Evolutionary conservation across 2,113 vertebrate genomes (phyloP), one percentile per base, ranked within the genome.

Genomic region (Pithys albifrons): DNA sequence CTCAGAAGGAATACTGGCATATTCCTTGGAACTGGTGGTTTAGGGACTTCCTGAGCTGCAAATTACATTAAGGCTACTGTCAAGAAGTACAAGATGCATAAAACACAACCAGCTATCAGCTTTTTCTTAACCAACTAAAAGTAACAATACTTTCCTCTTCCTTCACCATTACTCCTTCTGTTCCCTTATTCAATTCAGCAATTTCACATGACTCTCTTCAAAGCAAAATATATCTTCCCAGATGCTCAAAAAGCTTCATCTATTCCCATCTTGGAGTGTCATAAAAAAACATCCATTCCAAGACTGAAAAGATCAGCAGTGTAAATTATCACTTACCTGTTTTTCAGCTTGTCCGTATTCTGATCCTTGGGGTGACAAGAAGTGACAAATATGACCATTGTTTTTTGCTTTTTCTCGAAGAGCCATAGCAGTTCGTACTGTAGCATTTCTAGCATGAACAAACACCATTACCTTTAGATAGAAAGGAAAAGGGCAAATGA

Each of bases 371-470:
- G 98, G 97, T 41, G 99, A 97, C 43, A 98, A 98, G 95, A 99
- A 99, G 97, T 98, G 98, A 59, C 95, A 98, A 29, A 97, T 98
- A 45, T 99, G 99, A 43, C 99, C 99, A 43, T 83, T 98, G 93
- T 99, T 99, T 97, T 99, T 99, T 7, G 99, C 99, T 98, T 98
- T 99, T 97, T 99, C 99, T 72, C 99, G 99, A 87, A 99, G 98
- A 91, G 96, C 98, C 99, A 99, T 99, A 66, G 98, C 99, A n/a
- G 99, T 99, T 92, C 98, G 98, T 78, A 99, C 99, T 5, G 99
- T 99, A 79, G 99, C 98, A 81, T 99, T 99, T 87, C 99, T 98
- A 85, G 99, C 99, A 80, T 99, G 99, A 75, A 99, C 99, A 92
- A 99, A 99, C 80, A 99, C 99, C 99, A 99, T 99, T 80, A 99